Conservation (phyloP, 2,888 invertebrate species). For the Pimpla rufipes region DNA sequence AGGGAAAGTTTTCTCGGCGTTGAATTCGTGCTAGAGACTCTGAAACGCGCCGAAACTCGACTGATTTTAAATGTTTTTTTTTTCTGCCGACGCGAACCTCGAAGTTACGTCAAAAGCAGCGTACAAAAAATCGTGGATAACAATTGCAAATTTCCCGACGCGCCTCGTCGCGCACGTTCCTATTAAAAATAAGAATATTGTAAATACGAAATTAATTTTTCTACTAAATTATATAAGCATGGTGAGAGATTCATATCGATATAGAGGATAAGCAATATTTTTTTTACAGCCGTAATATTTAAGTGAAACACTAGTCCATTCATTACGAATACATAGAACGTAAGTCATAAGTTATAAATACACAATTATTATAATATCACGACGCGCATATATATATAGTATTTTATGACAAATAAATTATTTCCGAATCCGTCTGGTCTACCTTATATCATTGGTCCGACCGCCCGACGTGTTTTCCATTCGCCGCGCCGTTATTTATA, state of each 20-base stretch:
- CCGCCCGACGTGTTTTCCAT: slow-evolving; percentile 12
- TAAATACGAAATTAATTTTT: slow-evolving; percentile 50
- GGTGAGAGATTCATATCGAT: slow-evolving; percentile 47
- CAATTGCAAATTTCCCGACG: slow-evolving; percentile 21
- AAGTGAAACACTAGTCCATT: slow-evolving; percentile 68
- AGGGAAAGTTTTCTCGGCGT: slow-evolving; percentile 64
- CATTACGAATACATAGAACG: slow-evolving; percentile 50
- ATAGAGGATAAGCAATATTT: slow-evolving; percentile 38
- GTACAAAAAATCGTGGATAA: slow-evolving; percentile 24
- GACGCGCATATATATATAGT: slow-evolving; percentile 56
- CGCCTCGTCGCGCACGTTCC: slow-evolving; percentile 66
- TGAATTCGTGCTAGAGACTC: slow-evolving; percentile 54
- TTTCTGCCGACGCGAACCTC: slow-evolving; percentile 37
- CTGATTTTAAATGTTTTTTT: slow-evolving; percentile 35
- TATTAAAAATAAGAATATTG: slow-evolving; percentile 63
- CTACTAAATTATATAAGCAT: not conserved
- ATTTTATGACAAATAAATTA: slow-evolving; percentile 72
- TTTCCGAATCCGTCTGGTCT: slow-evolving; percentile 60
- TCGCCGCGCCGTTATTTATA: slow-evolving; percentile 40
- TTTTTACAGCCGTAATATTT: slow-evolving; percentile 46
- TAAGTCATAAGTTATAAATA: no score
- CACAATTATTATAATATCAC: slow-evolving; percentile 35
- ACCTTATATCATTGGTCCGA: slow-evolving; percentile 34
- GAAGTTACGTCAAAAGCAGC: slow-evolving; percentile 17
- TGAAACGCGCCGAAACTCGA: slow-evolving; percentile 5